Base-by-base conservation (phyloP, 2,888 invertebrate genomes). In the Xanthorhoe designata region DNA sequence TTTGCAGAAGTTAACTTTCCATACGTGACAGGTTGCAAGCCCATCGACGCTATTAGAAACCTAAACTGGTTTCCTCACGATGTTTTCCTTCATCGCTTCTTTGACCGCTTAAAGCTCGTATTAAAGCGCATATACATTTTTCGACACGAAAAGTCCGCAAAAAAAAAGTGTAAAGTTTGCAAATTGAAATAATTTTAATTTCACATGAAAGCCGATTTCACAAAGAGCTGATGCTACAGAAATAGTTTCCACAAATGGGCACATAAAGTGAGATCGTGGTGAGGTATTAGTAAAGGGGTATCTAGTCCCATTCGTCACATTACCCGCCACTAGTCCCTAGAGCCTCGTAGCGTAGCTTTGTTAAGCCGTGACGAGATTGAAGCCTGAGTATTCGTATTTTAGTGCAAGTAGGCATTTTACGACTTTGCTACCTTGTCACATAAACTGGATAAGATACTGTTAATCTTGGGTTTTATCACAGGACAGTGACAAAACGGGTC, bases 301-400 rank as follows among this genome's bases (percentile, higher is more conserved):
- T 60, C 56, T 35, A 54, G 32, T 58, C 60, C 67, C 63, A 60
- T 67, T 67, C 55, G 63, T 52, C 52, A 52, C 67, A 63, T 67
- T 66, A 66, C 82, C 80, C 84, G 83, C 81, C 81, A 80, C 81
- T 76, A 79, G 79, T 63, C 85, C 79, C 84, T 15, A 58, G 85
- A 79, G 83, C 55, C 73, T 69, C 73, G 74, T 81, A 78, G 82
- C 73, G 74, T 81, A 78, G 82, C 81, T 80, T 82, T 81, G 82
- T 81, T 76, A 70, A 75, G 69, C 72, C 70, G 64, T 65, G 72
- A 67, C 72, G 76, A 81, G 82, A 83, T 84, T 81, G 78, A 80
- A 78, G 62, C 65, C 71, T 70, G 35, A 59, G 49, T 59, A 55
- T 60, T 55, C 51, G 55, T 60, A 63, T 35, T 68, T 68, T 64